Conservation (phyloP, 2,888 invertebrate genomes). For the Poecilobothrus nobilitatus region DNA sequence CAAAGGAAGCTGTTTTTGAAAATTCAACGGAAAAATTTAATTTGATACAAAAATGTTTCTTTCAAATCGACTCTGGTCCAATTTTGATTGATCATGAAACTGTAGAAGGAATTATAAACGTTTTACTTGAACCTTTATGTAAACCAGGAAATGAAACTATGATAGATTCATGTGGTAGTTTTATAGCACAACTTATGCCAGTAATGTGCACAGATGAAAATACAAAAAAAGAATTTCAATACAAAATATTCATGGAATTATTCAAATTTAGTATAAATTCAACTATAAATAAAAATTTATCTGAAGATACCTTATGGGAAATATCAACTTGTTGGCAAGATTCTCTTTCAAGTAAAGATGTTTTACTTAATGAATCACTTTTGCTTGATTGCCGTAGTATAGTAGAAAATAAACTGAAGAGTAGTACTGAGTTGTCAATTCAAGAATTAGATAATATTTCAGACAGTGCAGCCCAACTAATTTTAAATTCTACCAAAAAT, state of each 20-base stretch:
- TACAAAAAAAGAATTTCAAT: slow-evolving; percentile 38
- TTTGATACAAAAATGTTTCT: slow-evolving; percentile 42
- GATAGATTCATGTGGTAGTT: slow-evolving; percentile 47
- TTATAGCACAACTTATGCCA: slow-evolving; percentile 48
- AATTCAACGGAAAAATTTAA: slow-evolving; percentile 35
- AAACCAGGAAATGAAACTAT: slow-evolving; percentile 29
- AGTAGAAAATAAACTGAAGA: slow-evolving; percentile 23
- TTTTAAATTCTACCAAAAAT: slow-evolving; percentile 30
- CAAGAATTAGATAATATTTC: slow-evolving; percentile 31
- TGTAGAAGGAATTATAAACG: slow-evolving; percentile 35
- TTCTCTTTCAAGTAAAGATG: slow-evolving; percentile 42
- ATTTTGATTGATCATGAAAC: slow-evolving; percentile 36
- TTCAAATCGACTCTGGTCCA: slow-evolving; percentile 40
- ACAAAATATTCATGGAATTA: slow-evolving; percentile 44
- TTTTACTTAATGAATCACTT: slow-evolving; percentile 30
- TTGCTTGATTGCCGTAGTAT: slow-evolving; percentile 30
- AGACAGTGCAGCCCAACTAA: slow-evolving; percentile 33
- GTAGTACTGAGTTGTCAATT: slow-evolving; percentile 18
- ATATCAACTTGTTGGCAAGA: slow-evolving; percentile 53
- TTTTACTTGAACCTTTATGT: slow-evolving; percentile 32
- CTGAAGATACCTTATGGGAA: slow-evolving; percentile 49
- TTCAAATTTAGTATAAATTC: slow-evolving; percentile 45
- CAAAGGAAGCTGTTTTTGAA: slow-evolving; percentile 31
- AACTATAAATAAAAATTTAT: slow-evolving; percentile 33
- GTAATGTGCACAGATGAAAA: slow-evolving; percentile 46